Base-by-base conservation (phyloP, 2,888 invertebrate genomes). In the Idaea biselata region DNA sequence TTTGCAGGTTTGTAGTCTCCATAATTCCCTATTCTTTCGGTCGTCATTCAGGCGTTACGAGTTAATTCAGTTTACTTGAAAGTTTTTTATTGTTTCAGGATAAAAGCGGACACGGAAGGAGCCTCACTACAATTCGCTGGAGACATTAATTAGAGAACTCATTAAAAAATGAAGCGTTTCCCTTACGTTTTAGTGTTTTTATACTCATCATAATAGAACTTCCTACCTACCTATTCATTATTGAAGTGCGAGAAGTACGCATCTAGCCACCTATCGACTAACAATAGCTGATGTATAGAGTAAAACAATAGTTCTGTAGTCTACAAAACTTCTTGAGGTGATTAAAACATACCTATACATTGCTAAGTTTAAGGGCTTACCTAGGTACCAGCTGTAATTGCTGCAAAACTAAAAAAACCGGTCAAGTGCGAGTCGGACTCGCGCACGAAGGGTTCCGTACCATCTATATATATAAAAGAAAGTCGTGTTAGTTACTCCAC, bases 11-110 rank as follows among this genome's bases (percentile, higher is more conserved):
- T 14, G 3, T 18, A 44, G 44, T 18, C 3, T 31, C 14, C 82
- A 83, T 81, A 79, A 80, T 81, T 79, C 74, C 79, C 79, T 73
- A 76, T 74, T 75, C 75, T 73, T 80, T 82, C 76, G 74, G 78
- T 79, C 78, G 74, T 75, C 68, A 77, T 75, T 73, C 74, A 74
- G 71, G 69, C 25, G 1, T 25, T 3, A 25, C 25, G 67, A 73
- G 71, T 79, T 80, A 77, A 70, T 64, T 69, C 63, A 75, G 78
- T 79, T 76, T 76, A 78, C 76, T 74, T 74, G 69, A 71, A 76
- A 74, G 66, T 78, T 74, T 72, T 76, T 68, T 77, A 78, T 75
- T 79, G 77, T 77, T 77, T 75, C 79, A 76, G 73, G 60, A 64
- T 53, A 61, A 62, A 63, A 57, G 64, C 70, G 65, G 66, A 65